Conservation (phyloP, 2,888 invertebrate genomes). For the Scaptomyza parva region DNA sequence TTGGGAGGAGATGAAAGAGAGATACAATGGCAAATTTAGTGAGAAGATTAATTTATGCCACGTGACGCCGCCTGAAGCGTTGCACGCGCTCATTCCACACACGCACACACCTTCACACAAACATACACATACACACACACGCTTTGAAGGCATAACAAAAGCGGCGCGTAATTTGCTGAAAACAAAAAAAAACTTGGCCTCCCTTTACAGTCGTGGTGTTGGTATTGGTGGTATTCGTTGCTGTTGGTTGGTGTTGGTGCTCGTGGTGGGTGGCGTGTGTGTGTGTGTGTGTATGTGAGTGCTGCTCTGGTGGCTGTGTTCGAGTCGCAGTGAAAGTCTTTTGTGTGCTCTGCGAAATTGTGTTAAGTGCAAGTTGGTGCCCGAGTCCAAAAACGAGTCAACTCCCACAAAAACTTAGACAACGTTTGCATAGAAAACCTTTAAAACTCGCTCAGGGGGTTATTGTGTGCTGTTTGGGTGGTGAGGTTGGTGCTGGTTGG, state of each 20-base stretch:
- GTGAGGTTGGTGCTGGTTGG: no score
- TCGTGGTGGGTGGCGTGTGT: slow-evolving; percentile 8
- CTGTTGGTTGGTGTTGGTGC: slow-evolving; percentile 11
- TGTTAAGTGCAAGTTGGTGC: slow-evolving; percentile 80
- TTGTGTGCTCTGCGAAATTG: slow-evolving; percentile 73
- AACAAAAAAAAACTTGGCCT: slow-evolving; percentile 24
- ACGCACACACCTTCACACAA: slow-evolving; percentile 27
- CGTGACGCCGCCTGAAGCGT: slow-evolving; percentile 64
- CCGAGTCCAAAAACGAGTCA: slow-evolving; percentile 39
- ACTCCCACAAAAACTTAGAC: slow-evolving; percentile 52
- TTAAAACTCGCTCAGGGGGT: slow-evolving; percentile 49
- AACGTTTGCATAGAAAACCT: slow-evolving; percentile 71
- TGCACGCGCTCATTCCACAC: slow-evolving; percentile 58
- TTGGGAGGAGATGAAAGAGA: slow-evolving; percentile 34
- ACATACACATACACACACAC: slow-evolving; percentile 43
- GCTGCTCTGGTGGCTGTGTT: slow-evolving; percentile 32
- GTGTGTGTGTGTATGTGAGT: slow-evolving; percentile 1
- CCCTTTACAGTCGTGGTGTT: slow-evolving; percentile 17
- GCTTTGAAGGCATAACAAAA: slow-evolving; percentile 68
- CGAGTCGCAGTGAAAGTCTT: slow-evolving; percentile 73
- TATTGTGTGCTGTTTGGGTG: neutral
- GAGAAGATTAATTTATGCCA: slow-evolving; percentile 73
- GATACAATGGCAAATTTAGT: slow-evolving; percentile 64
- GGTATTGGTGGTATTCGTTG: slow-evolving; percentile 16
- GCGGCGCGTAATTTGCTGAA: slow-evolving; percentile 56